Percentiles rank a stretch among this genome's conserved stretches.
phyloP scores from a whole-genome alignment of 2,888 invertebrate genomes.

The Sminthurides aquaticus region DNA sequence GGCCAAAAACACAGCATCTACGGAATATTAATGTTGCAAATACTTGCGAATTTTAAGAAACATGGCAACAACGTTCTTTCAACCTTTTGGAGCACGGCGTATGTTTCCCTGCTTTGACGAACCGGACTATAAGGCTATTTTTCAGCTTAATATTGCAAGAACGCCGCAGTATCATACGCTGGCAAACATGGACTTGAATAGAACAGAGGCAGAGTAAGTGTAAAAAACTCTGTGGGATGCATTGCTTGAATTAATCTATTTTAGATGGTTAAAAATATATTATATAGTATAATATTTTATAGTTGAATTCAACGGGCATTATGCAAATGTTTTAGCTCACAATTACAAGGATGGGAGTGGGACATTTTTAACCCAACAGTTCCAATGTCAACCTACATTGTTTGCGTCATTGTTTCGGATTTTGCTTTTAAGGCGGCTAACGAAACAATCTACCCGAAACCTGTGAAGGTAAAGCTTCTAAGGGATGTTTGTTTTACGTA shows the following conservation, averaged over 20 bases:
- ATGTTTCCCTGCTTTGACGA: slow-evolving; percentile 54
- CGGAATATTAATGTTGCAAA: too few species aligned
- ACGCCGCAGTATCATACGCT: slow-evolving; percentile 29
- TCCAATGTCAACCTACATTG: slow-evolving; percentile 88
- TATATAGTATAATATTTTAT: too few species aligned
- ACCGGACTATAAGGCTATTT: slow-evolving; percentile 30
- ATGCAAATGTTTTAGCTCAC: slow-evolving; percentile 19
- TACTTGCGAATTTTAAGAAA: slow-evolving; percentile 29
- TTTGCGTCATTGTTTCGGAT: slow-evolving; percentile 86
- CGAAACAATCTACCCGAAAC: slow-evolving; percentile 4
- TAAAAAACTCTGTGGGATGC: too few species aligned
- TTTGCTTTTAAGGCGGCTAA: slow-evolving; percentile 50
- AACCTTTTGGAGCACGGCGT: slow-evolving; percentile 50
- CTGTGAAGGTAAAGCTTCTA: slow-evolving; percentile 11
- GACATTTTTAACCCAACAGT: slow-evolving; percentile 72
- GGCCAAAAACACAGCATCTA: background rate
- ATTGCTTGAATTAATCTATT: too few species aligned
- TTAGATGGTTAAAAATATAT: too few species aligned
- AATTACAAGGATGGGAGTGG: slow-evolving; percentile 51
- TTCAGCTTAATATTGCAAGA: slow-evolving; percentile 26
- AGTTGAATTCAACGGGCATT: background rate
- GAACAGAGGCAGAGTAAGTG: slow-evolving; percentile 26
- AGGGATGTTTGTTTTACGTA: too few species aligned
- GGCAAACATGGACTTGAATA: slow-evolving; percentile 27
- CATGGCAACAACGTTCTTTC: slow-evolving; percentile 33